Conservation (phyloP, 2,797 vertebrate genomes). For the Phalloptychus januarius region DNA sequence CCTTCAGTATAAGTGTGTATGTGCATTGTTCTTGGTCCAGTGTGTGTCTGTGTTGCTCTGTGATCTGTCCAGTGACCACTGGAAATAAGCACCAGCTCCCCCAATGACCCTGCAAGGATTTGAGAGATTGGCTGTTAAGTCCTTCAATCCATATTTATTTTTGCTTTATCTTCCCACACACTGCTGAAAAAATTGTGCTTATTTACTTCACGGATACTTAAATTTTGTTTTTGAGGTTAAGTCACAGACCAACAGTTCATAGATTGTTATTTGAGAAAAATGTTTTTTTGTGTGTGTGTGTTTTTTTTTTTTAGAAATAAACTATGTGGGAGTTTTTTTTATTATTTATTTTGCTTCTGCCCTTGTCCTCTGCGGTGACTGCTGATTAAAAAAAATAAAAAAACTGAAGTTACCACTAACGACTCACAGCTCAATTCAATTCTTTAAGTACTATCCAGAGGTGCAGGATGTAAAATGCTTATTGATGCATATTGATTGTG, state of each 20-base stretch:
- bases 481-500: slow-evolving; percentile 58
- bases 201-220: background rate
- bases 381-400: background rate
- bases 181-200: background rate
- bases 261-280: background rate
- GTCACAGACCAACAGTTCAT: background rate
- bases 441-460: slow-evolving; percentile 43
- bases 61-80: too few relatives aligned
- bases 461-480: slow-evolving; percentile 42
- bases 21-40: too few relatives aligned
- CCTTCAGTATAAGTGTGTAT: too few relatives aligned
- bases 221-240: background rate
- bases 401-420: slow-evolving; percentile 10
- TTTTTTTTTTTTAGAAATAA: background rate
- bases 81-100: background rate
- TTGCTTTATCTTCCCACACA: background rate
- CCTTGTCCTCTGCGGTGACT: background rate
- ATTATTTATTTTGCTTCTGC: background rate
- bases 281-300: background rate
- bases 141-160: background rate
- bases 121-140: background rate
- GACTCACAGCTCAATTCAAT: slow-evolving; percentile 19
- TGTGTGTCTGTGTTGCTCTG: too few relatives aligned
- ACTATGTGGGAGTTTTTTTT: background rate
- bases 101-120: background rate